These are phyloP conservation scores for Drosophila ercepeae DNA, from an alignment of 1,140 invertebrate species.

Conservation along the genomic window DNA sequence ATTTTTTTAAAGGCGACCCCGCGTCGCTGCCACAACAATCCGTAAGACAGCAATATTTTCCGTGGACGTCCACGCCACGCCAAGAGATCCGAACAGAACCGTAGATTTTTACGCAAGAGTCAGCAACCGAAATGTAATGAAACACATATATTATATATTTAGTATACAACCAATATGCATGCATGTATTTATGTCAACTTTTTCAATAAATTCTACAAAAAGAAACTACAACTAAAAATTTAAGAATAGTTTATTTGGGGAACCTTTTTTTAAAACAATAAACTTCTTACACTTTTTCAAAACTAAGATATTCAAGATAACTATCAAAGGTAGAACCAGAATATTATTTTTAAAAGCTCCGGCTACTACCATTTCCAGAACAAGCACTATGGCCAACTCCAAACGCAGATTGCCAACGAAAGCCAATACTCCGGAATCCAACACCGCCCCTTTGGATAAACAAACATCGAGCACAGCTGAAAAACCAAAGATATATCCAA, in stretches of 20 bases:
- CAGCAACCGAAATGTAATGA: slow-evolving; percentile 58
- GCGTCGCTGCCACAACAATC: slow-evolving; percentile 53
- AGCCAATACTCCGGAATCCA: slow-evolving; percentile 1
- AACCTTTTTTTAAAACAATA: too few relatives aligned
- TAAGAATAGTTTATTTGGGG: not conserved
- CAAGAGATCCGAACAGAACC: slow-evolving; percentile 45
- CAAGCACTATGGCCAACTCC: slow-evolving; percentile 59
- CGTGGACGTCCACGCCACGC: slow-evolving; percentile 19
- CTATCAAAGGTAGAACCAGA: too few relatives aligned
- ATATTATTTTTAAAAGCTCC: too few relatives aligned
- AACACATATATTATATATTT: slow-evolving; percentile 81
- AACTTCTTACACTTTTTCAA: too few relatives aligned
- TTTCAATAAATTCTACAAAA: slow-evolving; percentile 83
- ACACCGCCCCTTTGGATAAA: not conserved
- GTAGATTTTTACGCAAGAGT: slow-evolving; percentile 74
- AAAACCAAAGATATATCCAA: not conserved
- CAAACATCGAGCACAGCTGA: not conserved
- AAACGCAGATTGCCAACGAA: slow-evolving; percentile 54
- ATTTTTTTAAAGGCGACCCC: slow-evolving; percentile 57
- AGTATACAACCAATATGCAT: slow-evolving; percentile 83
- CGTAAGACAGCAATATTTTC: slow-evolving; percentile 50
- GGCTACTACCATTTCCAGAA: not conserved
- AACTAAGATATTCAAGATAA: too few relatives aligned
- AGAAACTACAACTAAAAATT: slow-evolving; percentile 11
- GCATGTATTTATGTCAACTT: slow-evolving; percentile 84